phyloP scores from a whole-genome alignment of 2,888 invertebrate genomes.

The Rhamphomyia laevipes region DNA sequence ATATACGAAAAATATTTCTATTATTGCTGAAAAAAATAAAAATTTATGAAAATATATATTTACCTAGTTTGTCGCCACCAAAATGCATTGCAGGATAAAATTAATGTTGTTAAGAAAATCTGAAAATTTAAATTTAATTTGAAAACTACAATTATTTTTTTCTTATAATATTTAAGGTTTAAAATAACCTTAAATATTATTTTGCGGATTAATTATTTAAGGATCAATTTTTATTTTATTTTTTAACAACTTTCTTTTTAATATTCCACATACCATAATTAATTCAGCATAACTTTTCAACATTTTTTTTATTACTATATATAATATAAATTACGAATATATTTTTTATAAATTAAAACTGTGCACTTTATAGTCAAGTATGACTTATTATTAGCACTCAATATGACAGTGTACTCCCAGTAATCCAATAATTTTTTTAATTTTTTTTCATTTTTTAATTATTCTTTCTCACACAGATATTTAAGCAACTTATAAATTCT shows the following conservation, averaged over 20 bases:
- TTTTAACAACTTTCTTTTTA: background rate
- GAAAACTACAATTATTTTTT: background rate
- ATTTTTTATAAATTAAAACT: background rate
- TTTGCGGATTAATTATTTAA: too few species aligned
- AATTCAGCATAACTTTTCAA: background rate
- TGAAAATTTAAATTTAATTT: background rate
- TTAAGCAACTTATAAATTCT: background rate
- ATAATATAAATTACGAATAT: background rate
- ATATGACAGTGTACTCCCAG: background rate
- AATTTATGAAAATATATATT: background rate
- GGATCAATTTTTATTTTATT: background rate
- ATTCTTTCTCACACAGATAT: background rate
- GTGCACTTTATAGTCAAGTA: too few species aligned
- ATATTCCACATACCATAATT: background rate
- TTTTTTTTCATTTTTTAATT: background rate
- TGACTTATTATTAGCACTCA: background rate
- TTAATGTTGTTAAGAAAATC: constrained; percentile 9
- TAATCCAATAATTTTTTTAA: background rate
- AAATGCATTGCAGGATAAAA: constrained; percentile 13
- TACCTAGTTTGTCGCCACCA: constrained; percentile 15
- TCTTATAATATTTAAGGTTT: background rate
- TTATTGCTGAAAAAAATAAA: background rate
- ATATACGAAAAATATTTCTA: background rate
- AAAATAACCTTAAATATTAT: background rate
- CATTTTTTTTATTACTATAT: background rate